Conservation (phyloP, 2,888 invertebrate species). For the Drosophila aldrichi region DNA sequence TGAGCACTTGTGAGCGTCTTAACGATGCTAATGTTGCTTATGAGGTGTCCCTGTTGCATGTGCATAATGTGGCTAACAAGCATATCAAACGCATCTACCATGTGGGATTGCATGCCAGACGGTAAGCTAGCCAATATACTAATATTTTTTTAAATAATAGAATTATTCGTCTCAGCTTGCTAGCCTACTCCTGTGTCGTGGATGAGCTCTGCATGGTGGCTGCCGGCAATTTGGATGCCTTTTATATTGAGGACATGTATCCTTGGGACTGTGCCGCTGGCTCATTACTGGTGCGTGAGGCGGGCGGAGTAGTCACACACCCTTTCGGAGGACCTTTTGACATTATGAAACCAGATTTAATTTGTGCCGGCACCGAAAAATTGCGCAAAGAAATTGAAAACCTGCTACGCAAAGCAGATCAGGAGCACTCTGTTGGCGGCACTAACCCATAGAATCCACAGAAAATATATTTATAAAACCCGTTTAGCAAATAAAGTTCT, state of each 20-base stretch:
- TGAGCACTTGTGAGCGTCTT: conserved; percentile 85
- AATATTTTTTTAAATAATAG: background rate
- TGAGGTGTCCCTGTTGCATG: conserved; percentile 83
- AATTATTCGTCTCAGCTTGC: conserved; percentile 67
- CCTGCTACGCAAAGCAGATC: conserved; percentile 86
- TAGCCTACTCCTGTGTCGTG: conserved; percentile 91
- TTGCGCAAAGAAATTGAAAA: conserved; percentile 86
- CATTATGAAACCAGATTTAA: conserved; percentile 87
- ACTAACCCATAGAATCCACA: conserved; percentile 24
- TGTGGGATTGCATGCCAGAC: conserved; percentile 81
- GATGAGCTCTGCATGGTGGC: conserved; percentile 90
- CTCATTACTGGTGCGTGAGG: conserved; percentile 90
- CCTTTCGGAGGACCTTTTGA: conserved; percentile 87
- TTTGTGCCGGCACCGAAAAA: conserved; percentile 86
- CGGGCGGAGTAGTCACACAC: conserved; percentile 90
- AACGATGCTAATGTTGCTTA: conserved; percentile 84
- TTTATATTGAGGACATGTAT: conserved; percentile 90
- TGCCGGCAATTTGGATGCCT: conserved; percentile 89
- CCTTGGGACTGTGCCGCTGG: conserved; percentile 93
- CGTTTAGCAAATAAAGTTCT: conserved; percentile 82
- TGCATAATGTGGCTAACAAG: conserved; percentile 77
- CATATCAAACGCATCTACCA: conserved; percentile 84
- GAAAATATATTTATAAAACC: conserved; percentile 1
- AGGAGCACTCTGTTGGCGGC: conserved; percentile 77
- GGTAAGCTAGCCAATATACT: conserved; percentile 62